These are phyloP conservation scores for Orestias chungarensis DNA, from an alignment of 2,797 vertebrate species.

Conservation along the genomic window DNA sequence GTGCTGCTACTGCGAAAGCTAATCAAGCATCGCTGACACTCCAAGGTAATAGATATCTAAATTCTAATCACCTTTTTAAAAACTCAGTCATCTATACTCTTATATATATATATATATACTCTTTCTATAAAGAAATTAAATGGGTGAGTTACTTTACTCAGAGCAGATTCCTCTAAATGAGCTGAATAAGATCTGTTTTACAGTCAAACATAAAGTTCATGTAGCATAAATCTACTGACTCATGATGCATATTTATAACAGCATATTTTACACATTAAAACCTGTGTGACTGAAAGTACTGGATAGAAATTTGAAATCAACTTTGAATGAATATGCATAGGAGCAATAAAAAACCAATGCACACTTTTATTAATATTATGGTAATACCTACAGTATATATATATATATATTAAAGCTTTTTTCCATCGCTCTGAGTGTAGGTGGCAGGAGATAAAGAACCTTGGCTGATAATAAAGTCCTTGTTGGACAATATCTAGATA, in stretches of 20 bases:
- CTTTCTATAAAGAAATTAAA: neutral
- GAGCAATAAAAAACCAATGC: neutral
- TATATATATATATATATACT: no score
- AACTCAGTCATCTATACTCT: slow-evolving; percentile 22
- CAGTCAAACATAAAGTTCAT: neutral
- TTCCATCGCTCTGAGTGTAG: neutral
- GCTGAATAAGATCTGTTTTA: neutral
- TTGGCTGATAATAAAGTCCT: neutral
- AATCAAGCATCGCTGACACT: slow-evolving; percentile 34
- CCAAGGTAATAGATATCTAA: slow-evolving; percentile 27
- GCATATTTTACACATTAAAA: neutral
- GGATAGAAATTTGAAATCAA: no score
- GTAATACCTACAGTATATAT: neutral
- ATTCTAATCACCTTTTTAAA: slow-evolving; percentile 26
- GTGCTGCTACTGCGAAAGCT: slow-evolving; percentile 9
- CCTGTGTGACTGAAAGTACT: no score
- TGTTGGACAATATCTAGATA: neutral
- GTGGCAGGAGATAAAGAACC: neutral
- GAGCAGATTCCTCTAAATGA: slow-evolving; percentile 27
- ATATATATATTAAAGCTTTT: neutral
- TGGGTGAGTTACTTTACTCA: slow-evolving; percentile 16
- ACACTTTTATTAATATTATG: neutral
- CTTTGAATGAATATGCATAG: neutral
- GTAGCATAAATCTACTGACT: slow-evolving; percentile 11
- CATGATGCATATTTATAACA: neutral